These are phyloP conservation scores for Drosophila mimica DNA, from an alignment of 2,888 invertebrate species.

Conservation along the genomic window DNA sequence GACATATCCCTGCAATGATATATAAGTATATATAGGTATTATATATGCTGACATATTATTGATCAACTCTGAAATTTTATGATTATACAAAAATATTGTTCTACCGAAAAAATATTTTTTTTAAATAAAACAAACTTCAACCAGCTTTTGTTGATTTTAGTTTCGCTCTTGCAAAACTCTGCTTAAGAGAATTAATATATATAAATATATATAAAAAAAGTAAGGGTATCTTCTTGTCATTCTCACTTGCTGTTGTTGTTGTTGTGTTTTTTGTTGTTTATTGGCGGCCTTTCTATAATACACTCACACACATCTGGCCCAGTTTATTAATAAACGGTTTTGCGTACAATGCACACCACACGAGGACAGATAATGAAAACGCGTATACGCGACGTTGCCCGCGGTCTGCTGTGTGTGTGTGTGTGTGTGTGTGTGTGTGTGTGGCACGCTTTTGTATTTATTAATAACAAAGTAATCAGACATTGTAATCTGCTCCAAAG, in stretches of 20 bases:
- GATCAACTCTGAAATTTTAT: neutral
- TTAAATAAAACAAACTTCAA: neutral
- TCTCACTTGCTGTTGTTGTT: conserved; percentile 1
- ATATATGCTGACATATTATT: neutral
- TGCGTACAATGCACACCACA: conserved; percentile 63
- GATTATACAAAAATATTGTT: neutral
- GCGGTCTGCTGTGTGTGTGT: conserved; percentile 18
- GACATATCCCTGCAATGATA: neutral
- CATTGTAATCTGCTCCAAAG: conserved; percentile 78
- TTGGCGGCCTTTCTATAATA: conserved; percentile 22
- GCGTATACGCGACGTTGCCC: conserved; percentile 61
- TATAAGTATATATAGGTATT: neutral
- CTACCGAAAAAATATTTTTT: too few relatives aligned
- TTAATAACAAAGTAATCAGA: conserved; percentile 80
- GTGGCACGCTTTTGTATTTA: conserved; percentile 70
- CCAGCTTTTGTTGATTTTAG: neutral
- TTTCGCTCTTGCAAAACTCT: neutral
- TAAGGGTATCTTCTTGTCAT: neutral
- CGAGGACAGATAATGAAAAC: conserved; percentile 68
- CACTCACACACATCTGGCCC: conserved; percentile 12
- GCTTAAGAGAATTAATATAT: neutral
- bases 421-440: conserved; percentile 23
- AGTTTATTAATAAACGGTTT: conserved; percentile 75
- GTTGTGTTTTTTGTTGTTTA: conserved; percentile 12
- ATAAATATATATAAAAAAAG: neutral